Evolutionary conservation across 2,797 vertebrate genomes (phyloP).

Genomic region (Scleropages formosus): DNA sequence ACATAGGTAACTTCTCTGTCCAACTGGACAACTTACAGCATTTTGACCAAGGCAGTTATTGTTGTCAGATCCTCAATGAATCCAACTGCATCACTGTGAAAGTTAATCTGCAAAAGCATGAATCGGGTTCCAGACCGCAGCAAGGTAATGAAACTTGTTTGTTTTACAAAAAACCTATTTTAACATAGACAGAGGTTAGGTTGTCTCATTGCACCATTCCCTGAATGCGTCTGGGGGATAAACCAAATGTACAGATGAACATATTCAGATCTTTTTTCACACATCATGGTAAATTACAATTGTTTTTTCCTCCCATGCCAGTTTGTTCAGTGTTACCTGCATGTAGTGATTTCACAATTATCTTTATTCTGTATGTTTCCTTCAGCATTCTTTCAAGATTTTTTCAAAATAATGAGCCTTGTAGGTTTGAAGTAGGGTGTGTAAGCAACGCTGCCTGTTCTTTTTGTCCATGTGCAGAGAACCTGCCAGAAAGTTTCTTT

Average conservation of each 20-base stretch:
- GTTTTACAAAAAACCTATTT: neutral
- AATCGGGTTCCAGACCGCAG: neutral
- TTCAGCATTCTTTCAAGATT: no score
- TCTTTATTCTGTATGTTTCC: no score
- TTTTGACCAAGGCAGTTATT: slow-evolving; percentile 48
- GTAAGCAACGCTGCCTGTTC: slow-evolving; percentile 1
- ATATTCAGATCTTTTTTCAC: no score
- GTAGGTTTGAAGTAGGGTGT: neutral
- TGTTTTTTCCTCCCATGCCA: no score
- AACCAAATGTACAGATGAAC: no score
- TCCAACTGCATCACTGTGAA: slow-evolving; percentile 20
- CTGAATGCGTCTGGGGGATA: no score
- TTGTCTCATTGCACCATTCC: no score
- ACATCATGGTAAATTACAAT: no score
- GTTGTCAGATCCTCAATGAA: slow-evolving; percentile 30
- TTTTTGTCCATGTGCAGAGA: neutral
- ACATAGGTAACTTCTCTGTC: slow-evolving; percentile 50
- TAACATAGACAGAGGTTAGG: no score
- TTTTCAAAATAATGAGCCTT: no score
- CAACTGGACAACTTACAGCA: slow-evolving; percentile 41
- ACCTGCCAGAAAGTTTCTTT: neutral
- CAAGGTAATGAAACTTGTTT: neutral
- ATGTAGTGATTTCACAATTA: no score
- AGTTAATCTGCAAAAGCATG: neutral
- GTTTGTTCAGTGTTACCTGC: no score